phyloP scores from a whole-genome alignment of 1,140 invertebrate species.

The Platorchestia sp. region DNA sequence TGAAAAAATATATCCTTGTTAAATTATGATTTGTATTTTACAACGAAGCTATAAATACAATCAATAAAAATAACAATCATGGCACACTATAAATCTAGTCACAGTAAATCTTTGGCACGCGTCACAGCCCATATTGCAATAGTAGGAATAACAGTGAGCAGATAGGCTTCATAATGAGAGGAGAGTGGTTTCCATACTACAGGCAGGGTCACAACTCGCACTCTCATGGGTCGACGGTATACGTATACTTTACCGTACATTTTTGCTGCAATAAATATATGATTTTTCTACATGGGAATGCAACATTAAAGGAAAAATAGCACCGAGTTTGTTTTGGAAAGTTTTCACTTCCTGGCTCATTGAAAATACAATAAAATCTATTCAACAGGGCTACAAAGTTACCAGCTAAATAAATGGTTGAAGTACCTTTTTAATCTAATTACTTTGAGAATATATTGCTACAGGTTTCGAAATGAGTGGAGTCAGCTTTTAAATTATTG shows the following conservation, averaged over 20 bases:
- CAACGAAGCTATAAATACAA: background rate
- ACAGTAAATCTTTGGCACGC: constrained; percentile 33
- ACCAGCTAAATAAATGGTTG: no score
- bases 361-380: no score
- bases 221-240: background rate
- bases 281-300: no score
- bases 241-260: no score
- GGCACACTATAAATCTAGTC: constrained; percentile 21
- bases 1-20: background rate
- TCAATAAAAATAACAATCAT: constrained; percentile 3
- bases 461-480: no score
- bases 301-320: no score
- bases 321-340: no score
- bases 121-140: constrained; percentile 35
- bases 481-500: background rate
- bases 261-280: no score
- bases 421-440: no score
- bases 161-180: background rate
- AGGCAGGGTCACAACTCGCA: background rate
- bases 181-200: background rate
- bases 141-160: constrained; percentile 13
- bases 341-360: no score
- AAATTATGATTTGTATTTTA: background rate
- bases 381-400: no score
- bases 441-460: no score